Evolutionary conservation across 2,888 invertebrate species (phyloP), one percentile per base, ranked within the genome.

Genomic region (Lapara coniferarum): DNA sequence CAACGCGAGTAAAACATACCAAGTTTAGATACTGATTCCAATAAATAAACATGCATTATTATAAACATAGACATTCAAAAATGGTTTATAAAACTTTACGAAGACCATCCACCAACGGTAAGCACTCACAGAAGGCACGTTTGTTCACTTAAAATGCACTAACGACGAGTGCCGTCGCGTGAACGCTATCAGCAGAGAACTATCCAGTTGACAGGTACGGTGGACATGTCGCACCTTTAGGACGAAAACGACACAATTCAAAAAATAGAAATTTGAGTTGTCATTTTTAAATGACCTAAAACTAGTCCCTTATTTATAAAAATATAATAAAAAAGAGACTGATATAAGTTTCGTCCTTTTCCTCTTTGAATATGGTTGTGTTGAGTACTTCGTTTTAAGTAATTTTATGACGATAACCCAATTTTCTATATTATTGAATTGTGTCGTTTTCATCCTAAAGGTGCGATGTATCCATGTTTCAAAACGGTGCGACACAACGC

Each of bases 51-150:
- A 63, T 49, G 63, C 46, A 63, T 49, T 75, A 68, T 37, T 71
- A 70, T 73, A 70, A 68, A 66, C 68, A 71, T 69, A 58, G 72
- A 69, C 77, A 72, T 75, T 71, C 66, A 75, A 70, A 74, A 72
- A 72, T 72, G 73, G 74, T 73, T 75, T 75, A 78, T 76, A 74
- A 73, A 77, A 78, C 74, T 75, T 71, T 77, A 74, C 73, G 72
- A 76, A 76, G 75, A 77, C 75, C 46, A 79, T 78, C 75, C 69
- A 69, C 77, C 77, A 74, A 78, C 69, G 71, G 80, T 73, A 77
- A 75, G 75, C 80, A 78, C 78, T 79, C 79, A 78, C 76, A 76
- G 79, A 85, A 84, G 84, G 84, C 85, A 83, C 84, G 80, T 75
- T 73, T 77, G 74, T 73, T 69, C 70, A 72, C 73, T 70, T 74